These are phyloP conservation scores for Sander lucioperca DNA, from an alignment of 2,113 vertebrate genomes.

Conservation along the genomic window DNA sequence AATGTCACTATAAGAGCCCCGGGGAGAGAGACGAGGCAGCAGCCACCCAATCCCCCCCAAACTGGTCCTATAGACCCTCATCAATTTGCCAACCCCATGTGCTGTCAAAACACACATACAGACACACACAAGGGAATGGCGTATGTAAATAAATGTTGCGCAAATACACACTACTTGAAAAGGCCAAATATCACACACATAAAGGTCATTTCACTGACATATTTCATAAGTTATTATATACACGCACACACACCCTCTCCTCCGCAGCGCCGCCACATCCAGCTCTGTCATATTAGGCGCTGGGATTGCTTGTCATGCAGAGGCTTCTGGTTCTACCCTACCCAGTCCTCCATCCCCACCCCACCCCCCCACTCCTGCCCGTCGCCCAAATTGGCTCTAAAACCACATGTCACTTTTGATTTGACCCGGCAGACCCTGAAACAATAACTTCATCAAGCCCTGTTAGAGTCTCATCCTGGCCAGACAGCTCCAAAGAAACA, in stretches of 20 bases:
- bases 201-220: constrained; percentile 71
- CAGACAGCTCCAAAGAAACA: constrained; percentile 73
- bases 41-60: constrained; percentile 36
- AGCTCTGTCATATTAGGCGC: constrained; percentile 60
- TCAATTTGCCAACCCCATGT: constrained; percentile 45
- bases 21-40: constrained; percentile 29
- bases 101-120: constrained; percentile 22
- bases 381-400: constrained; percentile 69
- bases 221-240: constrained; percentile 62
- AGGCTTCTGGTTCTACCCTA: constrained; percentile 13
- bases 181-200: constrained; percentile 66
- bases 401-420: constrained; percentile 77
- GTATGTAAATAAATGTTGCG: constrained; percentile 53
- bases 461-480: constrained; percentile 71
- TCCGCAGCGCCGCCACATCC: constrained; percentile 40
- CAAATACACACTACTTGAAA: constrained; percentile 53
- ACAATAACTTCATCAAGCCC: constrained; percentile 80
- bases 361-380: constrained; percentile 10
- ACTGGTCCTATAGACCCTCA: constrained; percentile 56
- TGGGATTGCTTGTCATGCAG: constrained; percentile 70
- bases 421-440: constrained; percentile 75
- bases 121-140: not conserved
- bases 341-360: not conserved
- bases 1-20: constrained; percentile 54
- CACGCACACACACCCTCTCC: not conserved